Evolutionary conservation across 23 tunicate species (phyloP).

Genomic region (Halocynthia roretzi): DNA sequence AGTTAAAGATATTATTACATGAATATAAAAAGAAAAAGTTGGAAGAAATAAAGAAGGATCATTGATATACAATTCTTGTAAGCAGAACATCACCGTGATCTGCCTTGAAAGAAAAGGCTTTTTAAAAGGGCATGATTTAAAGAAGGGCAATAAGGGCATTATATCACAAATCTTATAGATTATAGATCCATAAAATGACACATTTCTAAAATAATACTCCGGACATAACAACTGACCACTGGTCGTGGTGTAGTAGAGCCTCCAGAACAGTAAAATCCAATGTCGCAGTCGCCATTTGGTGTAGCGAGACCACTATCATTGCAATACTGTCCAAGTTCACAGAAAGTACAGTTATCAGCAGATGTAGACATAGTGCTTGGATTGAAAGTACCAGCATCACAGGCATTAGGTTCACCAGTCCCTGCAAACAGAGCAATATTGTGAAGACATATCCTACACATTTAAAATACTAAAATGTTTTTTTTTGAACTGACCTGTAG

Average conservation of each 20-base stretch:
- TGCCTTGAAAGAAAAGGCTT: too few species aligned
- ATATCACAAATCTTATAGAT: too few species aligned
- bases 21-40: background rate
- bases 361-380: conserved; percentile 6
- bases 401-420: conserved; percentile 71
- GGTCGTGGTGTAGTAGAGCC: conserved; percentile 45
- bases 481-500: conserved; percentile 21
- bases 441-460: background rate
- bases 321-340: conserved; percentile 70
- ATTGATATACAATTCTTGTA: background rate
- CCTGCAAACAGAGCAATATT: conserved; percentile 18
- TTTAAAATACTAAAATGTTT: conserved; percentile 4
- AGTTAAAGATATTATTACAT: background rate
- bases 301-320: conserved; percentile 54
- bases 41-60: background rate
- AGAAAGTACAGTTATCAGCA: conserved; percentile 38
- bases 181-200: too few species aligned
- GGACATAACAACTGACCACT: too few species aligned
- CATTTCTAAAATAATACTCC: too few species aligned
- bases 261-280: conserved; percentile 63
- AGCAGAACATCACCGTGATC: too few species aligned
- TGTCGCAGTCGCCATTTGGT: conserved; percentile 60
- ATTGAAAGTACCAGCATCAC: conserved; percentile 77
- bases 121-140: too few species aligned
- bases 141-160: too few species aligned